Percentiles rank a stretch among this genome's conserved stretches.
Evolutionary conservation across 2,888 invertebrate species (phyloP).

Genomic region (Nesidiocoris tenuis): DNA sequence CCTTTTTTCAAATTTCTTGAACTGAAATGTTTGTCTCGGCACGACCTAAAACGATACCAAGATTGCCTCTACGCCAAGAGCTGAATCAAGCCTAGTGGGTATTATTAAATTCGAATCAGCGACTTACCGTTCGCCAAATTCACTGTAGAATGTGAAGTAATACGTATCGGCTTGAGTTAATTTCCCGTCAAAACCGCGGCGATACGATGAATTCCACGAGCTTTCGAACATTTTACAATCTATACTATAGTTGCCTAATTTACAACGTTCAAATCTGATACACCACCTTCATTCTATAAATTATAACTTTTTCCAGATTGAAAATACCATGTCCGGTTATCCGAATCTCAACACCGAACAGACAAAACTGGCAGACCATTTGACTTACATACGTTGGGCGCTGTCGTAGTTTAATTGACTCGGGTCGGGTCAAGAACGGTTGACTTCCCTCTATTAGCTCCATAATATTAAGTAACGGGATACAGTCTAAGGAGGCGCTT

Average conservation of each 20-base stretch:
- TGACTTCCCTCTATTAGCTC: background rate
- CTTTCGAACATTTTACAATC: constrained; percentile 44
- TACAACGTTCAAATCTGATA: too few species aligned
- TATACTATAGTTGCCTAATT: too few species aligned
- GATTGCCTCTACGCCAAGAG: too few species aligned
- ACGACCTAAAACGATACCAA: too few species aligned
- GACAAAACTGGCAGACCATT: background rate
- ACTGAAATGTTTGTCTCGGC: too few species aligned
- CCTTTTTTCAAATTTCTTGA: too few species aligned
- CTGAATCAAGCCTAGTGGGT: too few species aligned
- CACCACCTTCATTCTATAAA: too few species aligned
- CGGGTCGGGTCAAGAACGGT: background rate
- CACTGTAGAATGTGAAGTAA: constrained; percentile 61
- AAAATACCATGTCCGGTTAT: background rate
- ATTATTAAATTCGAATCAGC: too few species aligned
- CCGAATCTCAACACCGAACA: background rate
- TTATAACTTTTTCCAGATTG: too few species aligned
- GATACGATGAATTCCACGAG: constrained; percentile 57
- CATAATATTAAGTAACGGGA: background rate
- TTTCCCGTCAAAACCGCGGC: constrained; percentile 57
- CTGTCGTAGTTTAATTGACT: background rate
- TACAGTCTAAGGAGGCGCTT: background rate
- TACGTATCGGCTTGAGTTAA: constrained; percentile 60
- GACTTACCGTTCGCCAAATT: constrained; percentile 56
- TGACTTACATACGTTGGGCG: background rate